A percentile compares a stretch with the other conserved stretches of the same genome.
Evolutionary conservation across 2,797 vertebrate genomes (phyloP).

Genomic region (Peromyscus attwateri): DNA sequence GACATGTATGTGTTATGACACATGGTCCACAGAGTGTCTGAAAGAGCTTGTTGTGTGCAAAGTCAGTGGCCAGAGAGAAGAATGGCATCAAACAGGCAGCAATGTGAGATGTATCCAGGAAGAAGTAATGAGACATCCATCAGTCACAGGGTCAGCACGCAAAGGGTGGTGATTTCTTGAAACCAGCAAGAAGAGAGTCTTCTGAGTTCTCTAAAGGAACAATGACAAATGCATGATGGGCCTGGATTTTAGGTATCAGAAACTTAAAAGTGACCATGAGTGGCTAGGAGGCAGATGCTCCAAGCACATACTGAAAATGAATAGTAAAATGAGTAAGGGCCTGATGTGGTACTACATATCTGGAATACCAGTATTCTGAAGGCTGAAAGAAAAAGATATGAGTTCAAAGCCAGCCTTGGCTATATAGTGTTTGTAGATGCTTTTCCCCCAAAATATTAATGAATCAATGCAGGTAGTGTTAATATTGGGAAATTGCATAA

Average conservation of each 20-base stretch:
- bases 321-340: too few species aligned
- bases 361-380: neutral
- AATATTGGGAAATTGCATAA: neutral
- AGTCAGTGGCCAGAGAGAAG: neutral
- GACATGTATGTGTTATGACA: neutral
- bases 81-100: neutral
- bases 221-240: neutral
- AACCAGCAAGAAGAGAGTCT: constrained; percentile 51
- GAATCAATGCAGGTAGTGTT: neutral
- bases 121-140: neutral
- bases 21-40: neutral
- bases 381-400: too few species aligned
- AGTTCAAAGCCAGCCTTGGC: neutral
- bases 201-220: neutral
- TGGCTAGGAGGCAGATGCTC: neutral
- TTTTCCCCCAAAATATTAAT: neutral
- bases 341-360: neutral
- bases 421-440: neutral
- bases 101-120: neutral
- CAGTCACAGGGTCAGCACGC: neutral
- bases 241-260: neutral
- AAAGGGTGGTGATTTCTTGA: neutral
- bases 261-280: neutral
- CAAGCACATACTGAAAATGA: neutral
- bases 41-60: neutral